A percentile compares a stretch with the other conserved stretches of the same genome.
Evolutionary conservation across 2,888 invertebrate genomes (phyloP).

Genomic region (Hirtodrosophila duncani): DNA sequence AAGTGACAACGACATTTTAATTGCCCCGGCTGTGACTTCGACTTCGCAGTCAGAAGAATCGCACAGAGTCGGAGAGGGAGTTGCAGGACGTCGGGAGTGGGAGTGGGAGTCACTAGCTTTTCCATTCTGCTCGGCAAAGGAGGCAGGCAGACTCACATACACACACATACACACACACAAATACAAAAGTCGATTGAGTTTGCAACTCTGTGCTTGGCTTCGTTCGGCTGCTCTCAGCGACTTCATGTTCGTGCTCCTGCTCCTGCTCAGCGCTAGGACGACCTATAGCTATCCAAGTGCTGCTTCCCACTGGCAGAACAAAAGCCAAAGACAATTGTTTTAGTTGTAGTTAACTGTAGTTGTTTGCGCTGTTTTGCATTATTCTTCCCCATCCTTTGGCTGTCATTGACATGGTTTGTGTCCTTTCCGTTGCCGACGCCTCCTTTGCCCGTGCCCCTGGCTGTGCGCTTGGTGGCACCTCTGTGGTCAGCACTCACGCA

Average conservation of each 20-base stretch:
- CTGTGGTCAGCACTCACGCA: slow-evolving; percentile 1
- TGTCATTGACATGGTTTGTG: slow-evolving; percentile 2
- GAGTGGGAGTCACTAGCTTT: too few species aligned
- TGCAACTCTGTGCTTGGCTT: too few species aligned
- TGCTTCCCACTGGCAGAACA: background rate
- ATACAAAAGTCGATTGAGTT: too few species aligned
- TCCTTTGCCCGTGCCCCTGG: background rate
- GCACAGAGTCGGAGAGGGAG: background rate
- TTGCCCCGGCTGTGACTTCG: slow-evolving; percentile 23
- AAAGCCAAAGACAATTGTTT: slow-evolving; percentile 18
- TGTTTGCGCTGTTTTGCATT: slow-evolving; percentile 16
- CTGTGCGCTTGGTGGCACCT: background rate
- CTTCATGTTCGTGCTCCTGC: too few species aligned
- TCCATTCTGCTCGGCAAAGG: too few species aligned
- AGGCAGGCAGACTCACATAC: too few species aligned
- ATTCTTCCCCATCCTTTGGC: background rate
- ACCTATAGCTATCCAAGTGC: slow-evolving; percentile 6
- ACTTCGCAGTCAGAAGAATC: too few species aligned
- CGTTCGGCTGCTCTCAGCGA: too few species aligned
- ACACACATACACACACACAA: too few species aligned
- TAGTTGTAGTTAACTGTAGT: slow-evolving; percentile 17
- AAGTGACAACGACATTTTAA: slow-evolving; percentile 33
- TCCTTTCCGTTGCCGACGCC: background rate
- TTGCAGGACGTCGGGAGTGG: too few species aligned
- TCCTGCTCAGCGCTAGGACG: too few species aligned